phyloP scores from a whole-genome alignment of 2,888 invertebrate species.

The Macrophya annulata region DNA sequence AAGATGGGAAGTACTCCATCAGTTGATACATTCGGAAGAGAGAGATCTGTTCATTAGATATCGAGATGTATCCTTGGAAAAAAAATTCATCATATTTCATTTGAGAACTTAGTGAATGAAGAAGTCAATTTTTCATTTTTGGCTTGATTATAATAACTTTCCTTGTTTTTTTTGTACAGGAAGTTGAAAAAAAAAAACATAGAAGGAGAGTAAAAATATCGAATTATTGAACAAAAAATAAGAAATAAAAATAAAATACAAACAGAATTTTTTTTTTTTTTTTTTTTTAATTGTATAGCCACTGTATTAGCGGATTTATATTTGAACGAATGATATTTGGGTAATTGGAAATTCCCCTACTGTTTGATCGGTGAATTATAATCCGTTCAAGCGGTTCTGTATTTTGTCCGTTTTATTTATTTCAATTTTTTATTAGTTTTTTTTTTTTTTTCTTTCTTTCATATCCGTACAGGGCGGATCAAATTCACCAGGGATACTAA shows the following conservation, averaged over 20 bases:
- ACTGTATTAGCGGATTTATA: constrained; percentile 4
- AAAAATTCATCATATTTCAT: too few species aligned
- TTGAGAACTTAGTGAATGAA: too few species aligned
- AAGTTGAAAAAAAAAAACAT: background rate
- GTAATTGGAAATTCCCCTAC: background rate
- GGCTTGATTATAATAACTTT: too few species aligned
- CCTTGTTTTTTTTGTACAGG: too few species aligned
- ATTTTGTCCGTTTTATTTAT: background rate
- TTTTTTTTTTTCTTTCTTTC: background rate
- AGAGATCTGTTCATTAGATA: too few species aligned
- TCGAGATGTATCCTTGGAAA: too few species aligned
- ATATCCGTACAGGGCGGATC: background rate
- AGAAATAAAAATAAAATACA: background rate
- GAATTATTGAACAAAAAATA: background rate
- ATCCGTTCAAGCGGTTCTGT: constrained; percentile 2
- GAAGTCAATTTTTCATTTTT: too few species aligned
- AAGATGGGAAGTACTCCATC: too few species aligned
- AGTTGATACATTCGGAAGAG: too few species aligned
- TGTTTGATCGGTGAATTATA: constrained; percentile 2
- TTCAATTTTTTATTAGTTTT: too few species aligned
- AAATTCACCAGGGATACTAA: background rate
- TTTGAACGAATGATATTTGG: background rate
- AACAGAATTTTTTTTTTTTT: too few species aligned
- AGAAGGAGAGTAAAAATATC: background rate
- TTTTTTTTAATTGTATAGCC: too few species aligned